Evolutionary conservation across 2,113 vertebrate genomes (phyloP).

Genomic region (Forbesichthys agassizii): DNA sequence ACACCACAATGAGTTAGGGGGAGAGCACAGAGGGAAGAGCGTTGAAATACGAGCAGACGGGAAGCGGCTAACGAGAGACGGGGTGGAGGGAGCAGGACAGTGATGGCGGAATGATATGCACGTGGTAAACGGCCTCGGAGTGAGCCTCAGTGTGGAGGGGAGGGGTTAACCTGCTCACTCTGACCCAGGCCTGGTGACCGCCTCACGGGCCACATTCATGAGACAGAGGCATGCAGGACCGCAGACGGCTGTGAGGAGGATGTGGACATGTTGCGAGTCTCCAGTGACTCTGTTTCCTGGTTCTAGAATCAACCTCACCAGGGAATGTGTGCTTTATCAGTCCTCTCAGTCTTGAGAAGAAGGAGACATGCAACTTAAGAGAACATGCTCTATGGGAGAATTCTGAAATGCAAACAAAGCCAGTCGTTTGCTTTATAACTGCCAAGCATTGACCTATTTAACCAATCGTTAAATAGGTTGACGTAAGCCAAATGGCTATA

Average conservation of each 20-base stretch:
- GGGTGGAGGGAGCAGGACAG: constrained; percentile 51
- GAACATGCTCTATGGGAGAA: too few species aligned
- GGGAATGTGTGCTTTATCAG: background rate
- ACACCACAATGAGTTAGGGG: constrained; percentile 44
- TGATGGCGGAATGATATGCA: constrained; percentile 69
- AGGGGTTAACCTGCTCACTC: constrained; percentile 32
- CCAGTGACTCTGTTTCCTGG: constrained; percentile 23
- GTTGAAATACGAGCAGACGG: constrained; percentile 66
- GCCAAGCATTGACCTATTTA: too few species aligned
- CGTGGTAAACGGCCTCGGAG: constrained; percentile 1
- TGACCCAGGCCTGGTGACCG: constrained; percentile 3
- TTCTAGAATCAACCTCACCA: background rate
- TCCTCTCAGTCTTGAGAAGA: too few species aligned
- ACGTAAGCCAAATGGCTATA: too few species aligned
- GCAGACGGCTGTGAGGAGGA: constrained; percentile 7
- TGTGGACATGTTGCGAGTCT: constrained; percentile 24
- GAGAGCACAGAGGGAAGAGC: constrained; percentile 25
- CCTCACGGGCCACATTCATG: background rate
- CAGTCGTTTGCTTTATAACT: too few species aligned
- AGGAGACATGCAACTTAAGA: too few species aligned
- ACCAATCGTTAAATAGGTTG: too few species aligned
- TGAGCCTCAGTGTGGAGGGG: constrained; percentile 6
- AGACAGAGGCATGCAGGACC: constrained; percentile 29
- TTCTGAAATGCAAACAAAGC: too few species aligned
- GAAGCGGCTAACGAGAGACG: constrained; percentile 65